A percentile compares a stretch with the other conserved stretches of the same genome.
These are phyloP conservation scores for Bradypodion ventrale DNA, from an alignment of 2,797 vertebrate genomes.

Conservation along the genomic window DNA sequence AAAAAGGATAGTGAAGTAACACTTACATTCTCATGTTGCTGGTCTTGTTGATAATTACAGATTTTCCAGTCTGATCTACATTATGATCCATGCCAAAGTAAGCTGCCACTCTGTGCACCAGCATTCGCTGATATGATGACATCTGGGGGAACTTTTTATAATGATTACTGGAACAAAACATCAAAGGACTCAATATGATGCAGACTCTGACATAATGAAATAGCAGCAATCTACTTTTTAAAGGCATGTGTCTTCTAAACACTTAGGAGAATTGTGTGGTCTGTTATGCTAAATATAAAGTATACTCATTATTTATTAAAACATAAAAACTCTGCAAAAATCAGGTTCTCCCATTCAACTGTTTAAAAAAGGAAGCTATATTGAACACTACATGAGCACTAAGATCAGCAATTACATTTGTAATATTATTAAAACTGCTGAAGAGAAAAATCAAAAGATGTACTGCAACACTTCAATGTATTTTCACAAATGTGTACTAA, in stretches of 20 bases:
- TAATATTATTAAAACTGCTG: not conserved
- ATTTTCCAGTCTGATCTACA: conserved; percentile 97
- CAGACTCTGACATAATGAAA: conserved; percentile 34
- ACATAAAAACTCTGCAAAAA: conserved; percentile 7
- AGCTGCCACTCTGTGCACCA: conserved; percentile 93
- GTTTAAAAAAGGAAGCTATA: not conserved
- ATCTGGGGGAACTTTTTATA: conserved; percentile 98
- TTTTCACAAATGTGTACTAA: conserved; percentile 24
- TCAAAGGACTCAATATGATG: conserved; percentile 33
- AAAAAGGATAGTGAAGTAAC: not conserved
- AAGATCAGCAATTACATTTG: conserved; percentile 22
- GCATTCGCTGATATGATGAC: conserved; percentile 96
- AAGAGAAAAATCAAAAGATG: not conserved
- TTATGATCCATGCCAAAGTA: conserved; percentile 98
- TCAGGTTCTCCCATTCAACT: accelerated
- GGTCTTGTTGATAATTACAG: conserved; percentile 95
- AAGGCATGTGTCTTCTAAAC: not conserved
- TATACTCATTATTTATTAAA: not conserved
- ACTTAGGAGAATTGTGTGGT: not conserved
- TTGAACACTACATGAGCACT: conserved; percentile 18
- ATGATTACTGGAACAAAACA: conserved; percentile 78
- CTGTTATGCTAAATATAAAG: not conserved
- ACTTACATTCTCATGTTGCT: conserved; percentile 93
- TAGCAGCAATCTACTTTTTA: conserved; percentile 18
- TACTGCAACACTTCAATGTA: conserved; percentile 17